phyloP scores from a whole-genome alignment of 2,113 vertebrate genomes.

The Xyliphius kryptos region DNA sequence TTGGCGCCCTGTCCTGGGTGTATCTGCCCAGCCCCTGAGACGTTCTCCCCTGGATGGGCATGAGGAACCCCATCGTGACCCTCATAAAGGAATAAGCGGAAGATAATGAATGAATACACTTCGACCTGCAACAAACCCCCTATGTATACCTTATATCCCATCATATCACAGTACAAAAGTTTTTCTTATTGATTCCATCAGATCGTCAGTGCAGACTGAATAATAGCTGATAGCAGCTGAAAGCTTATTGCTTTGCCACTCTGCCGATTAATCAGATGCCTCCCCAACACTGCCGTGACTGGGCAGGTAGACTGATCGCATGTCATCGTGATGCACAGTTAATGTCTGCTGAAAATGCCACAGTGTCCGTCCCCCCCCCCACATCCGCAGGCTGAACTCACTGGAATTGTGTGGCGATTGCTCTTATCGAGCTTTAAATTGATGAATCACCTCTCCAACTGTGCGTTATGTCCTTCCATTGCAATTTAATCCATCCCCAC shows the following conservation, averaged over 20 bases:
- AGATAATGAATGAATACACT: too few relatives aligned
- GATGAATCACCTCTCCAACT: slow-evolving; percentile 60
- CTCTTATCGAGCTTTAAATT: slow-evolving; percentile 56
- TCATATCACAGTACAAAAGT: too few relatives aligned
- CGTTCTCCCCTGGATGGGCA: too few relatives aligned
- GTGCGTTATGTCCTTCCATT: slow-evolving; percentile 61
- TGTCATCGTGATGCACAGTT: slow-evolving; percentile 20
- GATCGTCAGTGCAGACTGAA: too few relatives aligned
- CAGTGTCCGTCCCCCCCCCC: background rate
- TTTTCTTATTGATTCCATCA: too few relatives aligned
- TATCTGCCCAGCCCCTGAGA: too few relatives aligned
- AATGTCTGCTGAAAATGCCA: slow-evolving; percentile 24
- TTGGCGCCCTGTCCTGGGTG: too few relatives aligned
- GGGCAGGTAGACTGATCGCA: slow-evolving; percentile 21
- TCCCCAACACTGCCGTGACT: background rate
- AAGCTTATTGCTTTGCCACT: slow-evolving; percentile 34
- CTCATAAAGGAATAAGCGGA: too few relatives aligned
- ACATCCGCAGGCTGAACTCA: slow-evolving; percentile 17
- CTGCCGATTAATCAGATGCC: slow-evolving; percentile 39
- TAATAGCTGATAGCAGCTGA: too few relatives aligned
- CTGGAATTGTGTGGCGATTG: slow-evolving; percentile 23
- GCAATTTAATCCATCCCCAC: slow-evolving; percentile 60
- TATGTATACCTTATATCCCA: too few relatives aligned
- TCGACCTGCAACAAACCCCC: too few relatives aligned
- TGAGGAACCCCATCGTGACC: too few relatives aligned